These are phyloP conservation scores for Eospalax fontanierii DNA, from an alignment of 2,797 vertebrate species.

Conservation along the genomic window DNA sequence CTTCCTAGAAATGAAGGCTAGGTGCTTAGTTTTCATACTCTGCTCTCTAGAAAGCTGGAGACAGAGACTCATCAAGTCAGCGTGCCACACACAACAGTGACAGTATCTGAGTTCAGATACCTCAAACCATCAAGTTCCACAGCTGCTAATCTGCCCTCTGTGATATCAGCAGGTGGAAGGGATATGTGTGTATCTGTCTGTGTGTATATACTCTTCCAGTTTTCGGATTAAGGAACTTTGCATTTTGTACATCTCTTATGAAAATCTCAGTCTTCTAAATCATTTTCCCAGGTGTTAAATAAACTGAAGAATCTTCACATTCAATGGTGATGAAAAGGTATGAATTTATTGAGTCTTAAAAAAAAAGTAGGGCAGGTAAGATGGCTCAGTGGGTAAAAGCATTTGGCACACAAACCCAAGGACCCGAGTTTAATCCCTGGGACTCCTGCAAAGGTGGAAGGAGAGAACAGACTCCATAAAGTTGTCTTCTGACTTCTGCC, in stretches of 20 bases:
- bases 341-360: background rate
- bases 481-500: background rate
- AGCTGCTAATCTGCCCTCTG: background rate
- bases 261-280: background rate
- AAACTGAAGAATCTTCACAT: conserved; percentile 3
- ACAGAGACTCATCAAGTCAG: background rate
- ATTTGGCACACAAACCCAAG: background rate
- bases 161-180: background rate
- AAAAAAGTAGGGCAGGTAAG: background rate
- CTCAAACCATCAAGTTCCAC: background rate
- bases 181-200: background rate
- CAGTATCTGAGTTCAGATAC: background rate
- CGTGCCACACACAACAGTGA: background rate
- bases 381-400: background rate
- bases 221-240: conserved; percentile 43
- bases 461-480: background rate
- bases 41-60: background rate
- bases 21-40: background rate
- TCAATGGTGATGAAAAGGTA: background rate
- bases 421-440: background rate
- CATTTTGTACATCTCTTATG: background rate
- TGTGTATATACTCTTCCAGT: background rate
- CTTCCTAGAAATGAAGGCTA: conserved; percentile 51
- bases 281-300: conserved; percentile 26
- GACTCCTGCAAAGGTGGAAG: background rate